Conservation (phyloP, 2,113 vertebrate species). For the Corydoras maculifer region DNA sequence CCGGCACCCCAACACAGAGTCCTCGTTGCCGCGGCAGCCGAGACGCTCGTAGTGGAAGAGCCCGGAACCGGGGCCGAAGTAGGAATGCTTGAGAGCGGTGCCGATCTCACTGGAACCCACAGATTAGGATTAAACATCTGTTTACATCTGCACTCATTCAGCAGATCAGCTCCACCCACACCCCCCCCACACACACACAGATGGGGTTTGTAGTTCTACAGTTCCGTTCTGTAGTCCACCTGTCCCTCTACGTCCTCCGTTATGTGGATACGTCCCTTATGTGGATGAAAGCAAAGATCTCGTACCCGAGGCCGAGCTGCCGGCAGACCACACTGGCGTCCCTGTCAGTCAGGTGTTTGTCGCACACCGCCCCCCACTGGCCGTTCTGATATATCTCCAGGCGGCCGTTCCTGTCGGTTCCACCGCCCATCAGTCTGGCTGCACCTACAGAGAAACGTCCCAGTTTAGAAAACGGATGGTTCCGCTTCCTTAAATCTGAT, state of each 20-base stretch:
- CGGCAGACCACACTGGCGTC: conserved; percentile 81
- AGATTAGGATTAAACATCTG: no score
- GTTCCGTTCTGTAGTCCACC: no score
- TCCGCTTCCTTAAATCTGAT: no score
- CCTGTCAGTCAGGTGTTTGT: conserved; percentile 72
- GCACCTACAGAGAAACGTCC: conserved; percentile 57
- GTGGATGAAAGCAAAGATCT: not conserved
- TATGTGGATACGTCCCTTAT: no score
- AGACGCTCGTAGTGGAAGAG: conserved; percentile 72
- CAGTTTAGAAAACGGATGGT: no score
- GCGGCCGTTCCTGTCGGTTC: conserved; percentile 49
- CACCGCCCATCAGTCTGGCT: conserved; percentile 64
- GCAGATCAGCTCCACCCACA: no score
- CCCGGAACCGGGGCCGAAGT: conserved; percentile 54
- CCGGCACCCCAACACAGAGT: conserved; percentile 67
- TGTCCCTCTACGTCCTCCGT: no score
- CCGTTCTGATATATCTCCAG: conserved; percentile 73
- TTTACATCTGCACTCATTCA: no score
- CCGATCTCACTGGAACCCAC: conserved; percentile 64
- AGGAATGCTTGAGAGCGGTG: conserved; percentile 63
- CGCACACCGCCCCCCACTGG: conserved; percentile 77
- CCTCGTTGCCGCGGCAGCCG: conserved; percentile 77
- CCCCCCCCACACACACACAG: no score
- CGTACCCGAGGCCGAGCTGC: conserved; percentile 75
- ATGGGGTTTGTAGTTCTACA: no score